Conservation (phyloP, 2,113 vertebrate species). For the Ginglymostoma cirratum region DNA sequence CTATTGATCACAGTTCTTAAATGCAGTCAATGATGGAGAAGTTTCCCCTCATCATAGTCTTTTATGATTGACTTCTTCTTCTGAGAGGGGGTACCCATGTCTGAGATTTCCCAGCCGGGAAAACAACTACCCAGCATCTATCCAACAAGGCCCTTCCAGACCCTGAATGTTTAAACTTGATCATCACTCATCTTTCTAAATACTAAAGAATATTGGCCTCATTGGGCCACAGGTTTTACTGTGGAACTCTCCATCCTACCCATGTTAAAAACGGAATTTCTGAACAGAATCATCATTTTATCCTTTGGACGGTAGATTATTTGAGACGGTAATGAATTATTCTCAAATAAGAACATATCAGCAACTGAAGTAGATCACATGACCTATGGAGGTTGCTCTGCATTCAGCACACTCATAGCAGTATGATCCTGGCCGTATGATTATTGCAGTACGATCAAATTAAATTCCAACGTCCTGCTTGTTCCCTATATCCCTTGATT, state of each 20-base stretch:
- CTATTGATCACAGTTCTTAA: background rate
- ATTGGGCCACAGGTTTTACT: background rate
- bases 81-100: background rate
- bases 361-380: background rate
- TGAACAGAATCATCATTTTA: background rate
- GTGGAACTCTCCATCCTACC: background rate
- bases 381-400: background rate
- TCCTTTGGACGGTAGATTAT: background rate
- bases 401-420: background rate
- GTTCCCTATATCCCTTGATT: background rate
- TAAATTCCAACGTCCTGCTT: background rate
- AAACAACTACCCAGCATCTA: background rate
- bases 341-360: background rate
- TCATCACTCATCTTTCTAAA: background rate
- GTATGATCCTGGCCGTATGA: background rate
- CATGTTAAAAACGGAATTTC: background rate
- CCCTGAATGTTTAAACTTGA: background rate
- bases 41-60: background rate
- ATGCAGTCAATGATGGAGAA: background rate
- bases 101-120: background rate
- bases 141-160: background rate
- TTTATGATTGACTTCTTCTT: background rate
- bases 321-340: background rate
- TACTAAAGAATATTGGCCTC: background rate
- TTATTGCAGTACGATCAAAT: background rate